These are phyloP conservation scores for Elachura formosa DNA, from an alignment of 2,113 vertebrate genomes.

Conservation along the genomic window DNA sequence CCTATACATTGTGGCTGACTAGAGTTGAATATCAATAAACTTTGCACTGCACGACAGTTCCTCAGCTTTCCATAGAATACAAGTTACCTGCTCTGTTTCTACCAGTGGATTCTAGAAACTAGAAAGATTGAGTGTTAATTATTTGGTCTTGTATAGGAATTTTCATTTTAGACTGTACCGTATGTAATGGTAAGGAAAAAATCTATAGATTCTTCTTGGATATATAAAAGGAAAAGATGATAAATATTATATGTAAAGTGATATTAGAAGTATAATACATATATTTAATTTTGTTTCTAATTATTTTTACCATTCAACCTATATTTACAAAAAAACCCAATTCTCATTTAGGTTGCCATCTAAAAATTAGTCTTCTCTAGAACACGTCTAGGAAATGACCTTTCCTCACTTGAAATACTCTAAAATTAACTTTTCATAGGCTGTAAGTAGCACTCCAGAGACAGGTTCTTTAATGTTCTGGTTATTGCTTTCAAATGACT, in stretches of 20 bases:
- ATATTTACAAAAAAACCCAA: slow-evolving; percentile 31
- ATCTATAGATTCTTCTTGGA: neutral
- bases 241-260: neutral
- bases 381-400: slow-evolving; percentile 52
- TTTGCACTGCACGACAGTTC: neutral
- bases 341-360: slow-evolving; percentile 56
- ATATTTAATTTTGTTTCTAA: slow-evolving; percentile 47
- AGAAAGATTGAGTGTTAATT: neutral
- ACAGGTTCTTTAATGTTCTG: slow-evolving; percentile 62
- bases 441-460: slow-evolving; percentile 52
- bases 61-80: neutral
- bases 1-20: neutral
- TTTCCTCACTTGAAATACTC: slow-evolving; percentile 67
- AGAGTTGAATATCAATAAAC: neutral
- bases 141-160: neutral
- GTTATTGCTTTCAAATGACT: slow-evolving; percentile 76
- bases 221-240: neutral
- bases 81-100: neutral
- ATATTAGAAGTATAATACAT: neutral
- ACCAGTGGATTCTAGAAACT: neutral
- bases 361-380: slow-evolving; percentile 46
- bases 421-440: slow-evolving; percentile 68
- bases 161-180: neutral
- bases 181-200: neutral
- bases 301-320: slow-evolving; percentile 4